Evolutionary conservation across 2,888 invertebrate species (phyloP).

Genomic region (Noctua janthe): DNA sequence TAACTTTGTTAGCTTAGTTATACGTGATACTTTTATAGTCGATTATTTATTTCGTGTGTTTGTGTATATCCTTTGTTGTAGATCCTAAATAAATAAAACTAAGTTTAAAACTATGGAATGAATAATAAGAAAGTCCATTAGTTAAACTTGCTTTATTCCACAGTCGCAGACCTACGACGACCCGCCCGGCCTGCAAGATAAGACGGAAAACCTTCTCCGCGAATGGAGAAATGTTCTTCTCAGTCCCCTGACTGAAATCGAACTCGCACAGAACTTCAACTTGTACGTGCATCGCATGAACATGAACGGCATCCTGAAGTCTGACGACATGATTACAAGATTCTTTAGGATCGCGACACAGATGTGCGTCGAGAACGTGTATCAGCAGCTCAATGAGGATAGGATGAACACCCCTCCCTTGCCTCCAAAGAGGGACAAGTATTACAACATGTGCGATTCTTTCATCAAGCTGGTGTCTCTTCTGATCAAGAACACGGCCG

Average conservation of each 20-base stretch:
- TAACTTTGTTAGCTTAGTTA: too few species aligned
- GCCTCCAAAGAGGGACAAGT: conserved; percentile 94
- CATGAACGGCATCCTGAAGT: conserved; percentile 96
- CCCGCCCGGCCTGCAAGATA: conserved; percentile 98
- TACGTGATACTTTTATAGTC: too few species aligned
- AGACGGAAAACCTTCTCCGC: conserved; percentile 97
- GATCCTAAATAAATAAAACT: too few species aligned
- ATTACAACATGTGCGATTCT: conserved; percentile 98
- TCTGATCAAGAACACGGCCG: conserved; percentile 98
- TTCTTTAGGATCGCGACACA: conserved; percentile 99
- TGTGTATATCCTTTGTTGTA: too few species aligned
- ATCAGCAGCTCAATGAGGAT: conserved; percentile 95
- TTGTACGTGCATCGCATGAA: conserved; percentile 99
- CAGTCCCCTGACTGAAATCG: conserved; percentile 94
- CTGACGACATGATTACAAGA: conserved; percentile 98
- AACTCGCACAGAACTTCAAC: conserved; percentile 97
- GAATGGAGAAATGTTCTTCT: conserved; percentile 99
- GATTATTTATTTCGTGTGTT: too few species aligned
- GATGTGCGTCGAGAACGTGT: conserved; percentile 98
- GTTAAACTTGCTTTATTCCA: not conserved
- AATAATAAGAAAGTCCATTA: not conserved
- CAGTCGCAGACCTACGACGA: conserved; percentile 95
- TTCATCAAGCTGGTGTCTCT: conserved; percentile 98
- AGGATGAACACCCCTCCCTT: conserved; percentile 91
- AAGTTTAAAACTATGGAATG: not conserved